Evolutionary conservation across 2,888 invertebrate genomes (phyloP).

Genomic region (Epinotia nisella): DNA sequence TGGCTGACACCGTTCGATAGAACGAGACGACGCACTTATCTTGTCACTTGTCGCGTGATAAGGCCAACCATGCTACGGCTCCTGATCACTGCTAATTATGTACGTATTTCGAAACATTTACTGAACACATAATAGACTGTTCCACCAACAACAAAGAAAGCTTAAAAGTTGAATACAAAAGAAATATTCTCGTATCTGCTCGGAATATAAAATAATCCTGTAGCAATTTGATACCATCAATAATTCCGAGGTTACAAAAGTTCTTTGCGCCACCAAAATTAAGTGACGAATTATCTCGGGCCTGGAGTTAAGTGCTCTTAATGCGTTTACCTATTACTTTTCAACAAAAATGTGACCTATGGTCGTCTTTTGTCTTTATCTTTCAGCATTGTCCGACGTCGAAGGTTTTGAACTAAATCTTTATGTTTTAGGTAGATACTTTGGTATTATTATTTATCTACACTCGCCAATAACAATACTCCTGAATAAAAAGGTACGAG

Average conservation of each 20-base stretch:
- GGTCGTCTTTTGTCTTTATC: conserved; percentile 14
- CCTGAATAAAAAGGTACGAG: too few species aligned
- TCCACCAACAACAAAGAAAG: conserved; percentile 5
- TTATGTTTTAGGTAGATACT: background rate
- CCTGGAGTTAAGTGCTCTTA: conserved; percentile 36
- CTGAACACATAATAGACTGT: background rate
- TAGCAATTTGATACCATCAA: conserved; percentile 36
- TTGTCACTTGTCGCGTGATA: too few species aligned
- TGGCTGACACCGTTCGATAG: too few species aligned
- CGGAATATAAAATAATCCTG: conserved; percentile 26
- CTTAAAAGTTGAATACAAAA: conserved; percentile 18
- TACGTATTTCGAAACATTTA: background rate
- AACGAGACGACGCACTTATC: too few species aligned
- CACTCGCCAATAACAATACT: too few species aligned
- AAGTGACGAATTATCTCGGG: conserved; percentile 33
- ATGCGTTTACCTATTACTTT: conserved; percentile 27
- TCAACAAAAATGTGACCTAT: conserved; percentile 21
- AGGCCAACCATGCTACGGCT: too few species aligned
- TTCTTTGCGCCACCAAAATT: conserved; percentile 29
- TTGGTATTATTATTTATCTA: too few species aligned
- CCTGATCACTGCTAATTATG: too few species aligned
- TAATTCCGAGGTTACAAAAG: conserved; percentile 32
- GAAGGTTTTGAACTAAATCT: background rate
- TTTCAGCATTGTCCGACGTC: background rate
- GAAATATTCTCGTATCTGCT: conserved; percentile 5